Percentiles rank a stretch among this genome's conserved stretches.
Evolutionary conservation across 2,888 invertebrate species (phyloP).

Genomic region (Doris montereyensis): DNA sequence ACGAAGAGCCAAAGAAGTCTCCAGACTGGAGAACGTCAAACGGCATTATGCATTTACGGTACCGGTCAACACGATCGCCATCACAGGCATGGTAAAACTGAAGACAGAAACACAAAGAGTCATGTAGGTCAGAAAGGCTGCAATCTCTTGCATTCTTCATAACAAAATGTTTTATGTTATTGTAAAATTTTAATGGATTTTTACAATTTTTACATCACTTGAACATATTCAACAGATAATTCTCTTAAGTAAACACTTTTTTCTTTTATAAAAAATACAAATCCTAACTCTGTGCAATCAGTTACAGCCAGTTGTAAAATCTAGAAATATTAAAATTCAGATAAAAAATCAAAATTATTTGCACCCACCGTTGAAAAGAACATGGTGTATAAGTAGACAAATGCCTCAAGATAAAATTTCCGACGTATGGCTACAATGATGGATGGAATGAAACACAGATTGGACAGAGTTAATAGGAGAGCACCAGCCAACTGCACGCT

Average conservation of each 20-base stretch:
- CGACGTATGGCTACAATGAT: slow-evolving; percentile 83
- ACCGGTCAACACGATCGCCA: slow-evolving; percentile 76
- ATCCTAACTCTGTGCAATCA: background rate
- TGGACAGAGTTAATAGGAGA: slow-evolving; percentile 86
- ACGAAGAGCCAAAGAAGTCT: slow-evolving; percentile 89
- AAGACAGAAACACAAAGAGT: slow-evolving; percentile 8
- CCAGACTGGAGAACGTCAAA: slow-evolving; percentile 87
- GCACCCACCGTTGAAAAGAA: slow-evolving; percentile 81
- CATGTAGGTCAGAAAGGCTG: too few relatives aligned
- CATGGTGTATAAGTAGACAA: slow-evolving; percentile 87
- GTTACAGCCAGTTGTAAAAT: too few relatives aligned
- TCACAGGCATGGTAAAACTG: slow-evolving; percentile 93
- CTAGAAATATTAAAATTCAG: too few relatives aligned
- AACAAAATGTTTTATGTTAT: too few relatives aligned
- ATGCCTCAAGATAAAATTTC: slow-evolving; percentile 84
- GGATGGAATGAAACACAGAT: slow-evolving; percentile 85
- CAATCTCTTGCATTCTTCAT: too few relatives aligned
- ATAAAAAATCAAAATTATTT: too few relatives aligned
- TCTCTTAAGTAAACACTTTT: too few relatives aligned
- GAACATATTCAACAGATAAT: too few relatives aligned
- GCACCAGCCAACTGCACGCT: slow-evolving; percentile 80
- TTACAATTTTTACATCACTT: too few relatives aligned
- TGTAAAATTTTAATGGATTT: too few relatives aligned
- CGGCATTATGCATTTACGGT: slow-evolving; percentile 84
- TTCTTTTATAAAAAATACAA: too few relatives aligned